Conservation (phyloP, 1,140 invertebrate genomes). For the Lethocerus indicus region DNA sequence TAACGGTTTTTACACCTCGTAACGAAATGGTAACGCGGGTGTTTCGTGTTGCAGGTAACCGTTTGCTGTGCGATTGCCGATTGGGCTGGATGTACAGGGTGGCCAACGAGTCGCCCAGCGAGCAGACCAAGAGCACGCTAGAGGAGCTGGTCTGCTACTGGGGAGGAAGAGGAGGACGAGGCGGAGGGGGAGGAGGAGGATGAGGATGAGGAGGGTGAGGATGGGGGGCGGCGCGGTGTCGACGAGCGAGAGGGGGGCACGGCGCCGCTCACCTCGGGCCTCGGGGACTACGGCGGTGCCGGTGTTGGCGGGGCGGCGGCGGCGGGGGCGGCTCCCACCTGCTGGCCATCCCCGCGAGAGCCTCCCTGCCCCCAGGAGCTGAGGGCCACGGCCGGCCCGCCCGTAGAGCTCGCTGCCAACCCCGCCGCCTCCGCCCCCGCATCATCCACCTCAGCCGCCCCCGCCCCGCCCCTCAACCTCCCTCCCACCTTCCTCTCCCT, state of each 20-base stretch:
- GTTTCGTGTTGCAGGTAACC: slow-evolving; percentile 6
- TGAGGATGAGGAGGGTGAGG: too few relatives aligned
- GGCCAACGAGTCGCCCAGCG: slow-evolving; percentile 50
- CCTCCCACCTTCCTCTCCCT: background rate
- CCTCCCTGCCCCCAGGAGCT: slow-evolving; percentile 6
- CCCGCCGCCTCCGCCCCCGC: too few relatives aligned
- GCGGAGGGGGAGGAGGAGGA: too few relatives aligned
- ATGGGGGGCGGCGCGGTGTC: too few relatives aligned
- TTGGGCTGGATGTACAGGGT: slow-evolving; percentile 55
- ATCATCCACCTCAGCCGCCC: background rate
- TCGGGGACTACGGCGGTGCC: too few relatives aligned
- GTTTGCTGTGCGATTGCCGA: slow-evolving; percentile 57
- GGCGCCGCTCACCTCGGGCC: too few relatives aligned
- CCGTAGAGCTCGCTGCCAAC: slow-evolving; percentile 7
- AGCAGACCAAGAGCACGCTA: slow-evolving; percentile 40
- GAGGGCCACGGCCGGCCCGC: background rate
- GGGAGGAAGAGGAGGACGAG: too few relatives aligned
- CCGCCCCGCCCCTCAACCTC: too few relatives aligned
- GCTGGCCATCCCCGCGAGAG: slow-evolving; percentile 5
- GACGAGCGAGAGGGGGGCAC: too few relatives aligned
- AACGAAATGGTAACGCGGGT: too few relatives aligned
- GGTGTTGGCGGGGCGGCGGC: too few relatives aligned
- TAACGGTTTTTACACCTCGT: background rate
- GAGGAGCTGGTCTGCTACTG: slow-evolving; percentile 40
- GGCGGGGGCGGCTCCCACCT: too few relatives aligned